Base-by-base conservation (phyloP, 2,113 vertebrate genomes). In the Menura novaehollandiae region DNA sequence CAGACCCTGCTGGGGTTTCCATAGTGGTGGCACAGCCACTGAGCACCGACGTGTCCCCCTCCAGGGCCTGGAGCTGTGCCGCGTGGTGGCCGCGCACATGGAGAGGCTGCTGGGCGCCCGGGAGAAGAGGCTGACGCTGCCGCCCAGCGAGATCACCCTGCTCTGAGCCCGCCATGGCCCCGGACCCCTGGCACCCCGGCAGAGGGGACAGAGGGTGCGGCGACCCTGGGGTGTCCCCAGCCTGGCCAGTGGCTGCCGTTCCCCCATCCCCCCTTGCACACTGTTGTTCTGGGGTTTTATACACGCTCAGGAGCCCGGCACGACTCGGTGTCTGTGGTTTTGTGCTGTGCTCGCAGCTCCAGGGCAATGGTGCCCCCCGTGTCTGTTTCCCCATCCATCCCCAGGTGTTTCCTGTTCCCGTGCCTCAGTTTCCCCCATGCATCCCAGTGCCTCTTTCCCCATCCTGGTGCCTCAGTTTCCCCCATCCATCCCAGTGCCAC, bases 111-210 rank as follows among this genome's bases (percentile, higher is more conserved):
- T 99, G 79, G 98, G 98, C 0, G 98, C 98, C 35, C 98, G 98
- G 32, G 99, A 99, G 97, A 99, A 99, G 97, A 98, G 98, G 91
- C 98, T 99, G 32, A 99, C 99, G 1, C 97, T 99, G 88, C 99
- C 99, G 11, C 99, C 99, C 51, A 99, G 99, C 5, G 99, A 99
- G 98, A 99, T 99, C 93, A 99, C 99, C 6, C 97, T 99, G 90
- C 98, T 99, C 51, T 99, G 98, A 98, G 56, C 71, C 67, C 6
- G 0, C 55, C 28, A 0, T 0, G 23, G 59, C 69, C 39, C 12
- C 13, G 43, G 30, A 23, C 2, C 32, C 43, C 43, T 11, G 13
- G 44, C 59, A 47, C 41, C 30, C 21, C 3, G 13, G 30, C 27
- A 8, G 0, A 8, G 60, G 59, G 58, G 24, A 18, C 51, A 22